Percentiles rank a stretch among this genome's conserved stretches.
Evolutionary conservation across 2,797 vertebrate species (phyloP).

Genomic region (Smutsia temminckii): DNA sequence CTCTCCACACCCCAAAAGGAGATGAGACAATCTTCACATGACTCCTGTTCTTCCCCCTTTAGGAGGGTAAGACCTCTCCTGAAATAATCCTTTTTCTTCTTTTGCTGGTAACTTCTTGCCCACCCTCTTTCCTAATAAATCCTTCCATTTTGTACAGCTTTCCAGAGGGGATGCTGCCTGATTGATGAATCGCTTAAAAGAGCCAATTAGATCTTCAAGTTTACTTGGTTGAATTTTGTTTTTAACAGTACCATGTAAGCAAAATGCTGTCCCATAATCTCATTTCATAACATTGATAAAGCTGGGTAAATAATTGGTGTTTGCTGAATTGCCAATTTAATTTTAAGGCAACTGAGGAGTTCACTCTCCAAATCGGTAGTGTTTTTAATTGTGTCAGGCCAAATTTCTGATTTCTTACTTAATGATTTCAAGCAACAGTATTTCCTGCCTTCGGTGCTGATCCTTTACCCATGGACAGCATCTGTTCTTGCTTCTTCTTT

Average conservation of each 20-base stretch:
- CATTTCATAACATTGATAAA: background rate
- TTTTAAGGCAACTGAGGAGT: background rate
- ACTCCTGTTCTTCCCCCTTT: too few species aligned
- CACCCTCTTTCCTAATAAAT: too few species aligned
- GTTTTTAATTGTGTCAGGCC: background rate
- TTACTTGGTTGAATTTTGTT: too few species aligned
- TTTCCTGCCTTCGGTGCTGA: background rate
- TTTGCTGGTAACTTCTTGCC: too few species aligned
- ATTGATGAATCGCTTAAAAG: too few species aligned
- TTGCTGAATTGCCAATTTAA: background rate
- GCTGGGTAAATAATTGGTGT: background rate
- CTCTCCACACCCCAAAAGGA: too few species aligned
- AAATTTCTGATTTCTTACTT: background rate
- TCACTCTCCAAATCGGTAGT: background rate
- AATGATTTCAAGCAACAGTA: background rate
- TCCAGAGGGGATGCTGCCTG: too few species aligned
- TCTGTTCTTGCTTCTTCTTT: background rate
- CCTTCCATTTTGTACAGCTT: too few species aligned
- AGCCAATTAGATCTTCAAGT: too few species aligned
- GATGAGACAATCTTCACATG: too few species aligned
- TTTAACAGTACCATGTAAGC: background rate
- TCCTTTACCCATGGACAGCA: background rate
- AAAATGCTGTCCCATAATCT: background rate
- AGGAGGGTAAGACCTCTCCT: too few species aligned
- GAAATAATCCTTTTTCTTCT: too few species aligned